A percentile compares a stretch with the other conserved stretches of the same genome.
Evolutionary conservation across 1,140 invertebrate genomes (phyloP).

Genomic region (Cephus cinctus): DNA sequence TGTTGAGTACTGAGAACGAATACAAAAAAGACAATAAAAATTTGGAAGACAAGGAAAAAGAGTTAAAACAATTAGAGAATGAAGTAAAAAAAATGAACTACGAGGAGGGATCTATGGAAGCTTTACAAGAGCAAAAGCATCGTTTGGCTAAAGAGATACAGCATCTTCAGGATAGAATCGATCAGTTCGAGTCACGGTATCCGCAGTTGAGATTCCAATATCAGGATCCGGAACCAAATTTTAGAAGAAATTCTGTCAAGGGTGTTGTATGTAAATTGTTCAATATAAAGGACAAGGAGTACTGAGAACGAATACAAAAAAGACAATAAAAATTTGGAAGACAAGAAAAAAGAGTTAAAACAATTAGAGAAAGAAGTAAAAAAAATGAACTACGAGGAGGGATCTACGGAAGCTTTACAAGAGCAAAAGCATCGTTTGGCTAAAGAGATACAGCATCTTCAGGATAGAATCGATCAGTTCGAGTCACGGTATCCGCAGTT

Average conservation of each 20-base stretch:
- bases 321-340: conserved; percentile 66
- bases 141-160: conserved; percentile 58
- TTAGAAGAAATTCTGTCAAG: conserved; percentile 73
- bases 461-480: conserved; percentile 62
- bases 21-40: conserved; percentile 71
- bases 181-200: conserved; percentile 65
- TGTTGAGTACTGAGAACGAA: conserved; percentile 69
- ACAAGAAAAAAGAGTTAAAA: conserved; percentile 64
- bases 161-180: conserved; percentile 58
- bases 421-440: conserved; percentile 55
- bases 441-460: conserved; percentile 56
- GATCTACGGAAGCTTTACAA: conserved; percentile 61
- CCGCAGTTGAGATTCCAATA: conserved; percentile 76
- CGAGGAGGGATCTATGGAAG: conserved; percentile 65
- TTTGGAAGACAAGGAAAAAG: conserved; percentile 63
- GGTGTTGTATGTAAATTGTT: conserved; percentile 75
- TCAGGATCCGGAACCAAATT: conserved; percentile 72
- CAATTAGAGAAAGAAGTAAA: conserved; percentile 58
- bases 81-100: conserved; percentile 66
- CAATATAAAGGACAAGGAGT: conserved; percentile 65
- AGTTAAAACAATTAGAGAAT: conserved; percentile 61
- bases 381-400: conserved; percentile 70
- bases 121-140: conserved; percentile 58
- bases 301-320: conserved; percentile 72
- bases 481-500: conserved; percentile 68